Evolutionary conservation across 2,113 vertebrate species (phyloP).

Genomic region (Sander vitreus): DNA sequence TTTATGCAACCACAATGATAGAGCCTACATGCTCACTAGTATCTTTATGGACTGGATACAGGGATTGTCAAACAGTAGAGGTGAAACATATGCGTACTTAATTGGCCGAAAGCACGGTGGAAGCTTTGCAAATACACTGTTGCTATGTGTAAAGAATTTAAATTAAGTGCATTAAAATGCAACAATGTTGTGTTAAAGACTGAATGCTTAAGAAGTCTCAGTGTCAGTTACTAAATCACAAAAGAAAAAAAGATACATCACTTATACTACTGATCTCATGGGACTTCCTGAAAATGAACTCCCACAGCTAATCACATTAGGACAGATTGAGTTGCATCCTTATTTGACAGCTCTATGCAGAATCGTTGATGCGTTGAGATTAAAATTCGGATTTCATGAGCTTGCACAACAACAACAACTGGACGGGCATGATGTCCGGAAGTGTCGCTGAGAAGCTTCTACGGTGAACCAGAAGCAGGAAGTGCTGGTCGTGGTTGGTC

Average conservation of each 20-base stretch:
- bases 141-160: too few species aligned
- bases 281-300: neutral
- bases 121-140: neutral
- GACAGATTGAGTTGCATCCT: neutral
- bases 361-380: slow-evolving; percentile 11
- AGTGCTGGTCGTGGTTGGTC: neutral
- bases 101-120: neutral
- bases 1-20: neutral
- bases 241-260: neutral
- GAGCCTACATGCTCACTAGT: neutral
- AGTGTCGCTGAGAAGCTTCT: neutral
- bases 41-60: neutral
- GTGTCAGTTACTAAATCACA: neutral
- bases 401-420: slow-evolving; percentile 36
- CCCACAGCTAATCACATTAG: slow-evolving; percentile 8
- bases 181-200: neutral
- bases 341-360: neutral
- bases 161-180: neutral
- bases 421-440: neutral
- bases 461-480: slow-evolving; percentile 18
- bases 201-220: neutral
- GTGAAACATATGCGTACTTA: neutral
- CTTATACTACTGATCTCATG: neutral
- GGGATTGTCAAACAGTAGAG: neutral
- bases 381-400: slow-evolving; percentile 29